Base-by-base conservation (phyloP, 2,888 invertebrate genomes). In the Rhamphomyia laevipes region DNA sequence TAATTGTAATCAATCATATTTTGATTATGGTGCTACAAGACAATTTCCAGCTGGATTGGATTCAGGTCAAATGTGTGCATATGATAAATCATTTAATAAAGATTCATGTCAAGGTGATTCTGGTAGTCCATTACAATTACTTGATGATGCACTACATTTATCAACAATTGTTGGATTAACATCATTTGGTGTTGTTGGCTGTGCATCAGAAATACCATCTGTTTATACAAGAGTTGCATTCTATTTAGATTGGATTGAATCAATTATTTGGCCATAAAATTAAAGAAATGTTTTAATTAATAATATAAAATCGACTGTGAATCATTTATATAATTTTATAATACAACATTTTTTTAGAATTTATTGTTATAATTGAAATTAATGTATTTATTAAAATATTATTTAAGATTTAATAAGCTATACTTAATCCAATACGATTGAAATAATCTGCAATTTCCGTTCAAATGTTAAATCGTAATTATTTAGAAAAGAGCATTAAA, bases 51-150 rank as follows among this genome's bases (percentile, higher is more conserved):
- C 30, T 30, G 30, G 30, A 6, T 30, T 30, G 30, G 30, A 30
- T 30, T 9, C 6, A 9, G 30, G 54, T 2, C 60, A 61, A 27
- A 46, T 59, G 17, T 62, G 62, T 51, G 60, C 62, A 7, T 46
- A 30, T 40, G 60, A 60, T 54, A 47, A 52, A 2, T 48, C 52
- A 2, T 47, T 49, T 15, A 44, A 45, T 4, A 58, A 53, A 46
- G 68, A 68, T 49, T 61, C 68, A 6, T 68, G 68, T 33, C 55
- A 59, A 43, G 68, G 68, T 3, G 67, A 68, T 45, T 66, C 66
- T 1, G 68, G 68, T 2, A 67, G 68, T 1, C 68, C 68, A 2
- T 49, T 68, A 33, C 58, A 61, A 40, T 46, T 59, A 3, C 57
- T 62, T 1, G 65, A 65, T 57, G 59, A 62, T 50, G 55, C 53